phyloP scores from a whole-genome alignment of 2,888 invertebrate genomes.

The Hermaeophaga mercurialis region DNA sequence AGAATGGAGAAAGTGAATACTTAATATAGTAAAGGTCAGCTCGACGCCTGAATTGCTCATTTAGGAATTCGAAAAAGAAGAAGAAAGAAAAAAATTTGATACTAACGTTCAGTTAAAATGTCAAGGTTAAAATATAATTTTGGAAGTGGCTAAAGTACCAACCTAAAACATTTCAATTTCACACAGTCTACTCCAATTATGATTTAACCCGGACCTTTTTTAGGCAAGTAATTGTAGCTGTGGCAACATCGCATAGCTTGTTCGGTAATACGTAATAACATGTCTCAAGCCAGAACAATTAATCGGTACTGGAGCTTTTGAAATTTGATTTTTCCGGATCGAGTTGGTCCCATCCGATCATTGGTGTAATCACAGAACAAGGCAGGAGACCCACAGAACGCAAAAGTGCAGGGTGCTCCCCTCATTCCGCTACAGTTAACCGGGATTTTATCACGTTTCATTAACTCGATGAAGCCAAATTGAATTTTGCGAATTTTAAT shows the following conservation, averaged over 20 bases:
- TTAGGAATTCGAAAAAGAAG: too few species aligned
- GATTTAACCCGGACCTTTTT: too few species aligned
- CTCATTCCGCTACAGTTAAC: conserved; percentile 52
- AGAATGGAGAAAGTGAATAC: too few species aligned
- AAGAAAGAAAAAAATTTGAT: too few species aligned
- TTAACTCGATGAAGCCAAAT: conserved; percentile 49
- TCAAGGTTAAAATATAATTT: too few species aligned
- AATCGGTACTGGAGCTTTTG: conserved; percentile 52
- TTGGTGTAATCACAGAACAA: conserved; percentile 49
- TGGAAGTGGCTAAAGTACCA: too few species aligned
- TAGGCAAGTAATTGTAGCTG: too few species aligned
- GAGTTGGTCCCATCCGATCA: conserved; percentile 50
- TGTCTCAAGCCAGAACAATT: conserved; percentile 49
- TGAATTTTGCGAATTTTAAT: conserved; percentile 54
- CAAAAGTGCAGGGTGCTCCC: conserved; percentile 36
- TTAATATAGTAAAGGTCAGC: too few species aligned
- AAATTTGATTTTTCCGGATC: conserved; percentile 56
- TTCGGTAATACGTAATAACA: conserved; percentile 41
- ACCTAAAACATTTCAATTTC: too few species aligned
- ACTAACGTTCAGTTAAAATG: too few species aligned
- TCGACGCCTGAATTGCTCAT: too few species aligned
- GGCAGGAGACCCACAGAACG: conserved; percentile 28
- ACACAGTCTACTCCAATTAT: too few species aligned
- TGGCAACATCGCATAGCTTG: conserved; percentile 7
- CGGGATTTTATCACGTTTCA: conserved; percentile 53